Conservation (phyloP, 2,113 vertebrate genomes). For the Pungitius pungitius region DNA sequence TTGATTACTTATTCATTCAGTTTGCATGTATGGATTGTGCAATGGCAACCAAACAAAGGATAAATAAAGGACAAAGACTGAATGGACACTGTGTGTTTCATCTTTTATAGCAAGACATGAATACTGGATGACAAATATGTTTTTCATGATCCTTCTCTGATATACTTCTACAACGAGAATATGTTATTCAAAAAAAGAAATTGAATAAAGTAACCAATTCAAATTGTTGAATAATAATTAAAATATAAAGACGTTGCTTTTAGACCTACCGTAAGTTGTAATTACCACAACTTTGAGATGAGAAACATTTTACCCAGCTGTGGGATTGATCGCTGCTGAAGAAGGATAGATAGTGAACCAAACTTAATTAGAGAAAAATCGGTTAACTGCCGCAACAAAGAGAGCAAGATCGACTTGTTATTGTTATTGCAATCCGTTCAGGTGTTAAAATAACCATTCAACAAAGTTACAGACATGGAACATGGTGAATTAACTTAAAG, state of each 20-base stretch:
- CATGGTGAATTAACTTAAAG: neutral
- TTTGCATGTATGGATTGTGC: constrained; percentile 42
- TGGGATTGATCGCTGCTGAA: neutral
- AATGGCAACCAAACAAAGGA: constrained; percentile 16
- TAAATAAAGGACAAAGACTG: constrained; percentile 16
- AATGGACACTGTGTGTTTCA: constrained; percentile 8
- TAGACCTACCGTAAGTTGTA: neutral
- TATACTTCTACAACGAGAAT: neutral
- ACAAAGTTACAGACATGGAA: neutral
- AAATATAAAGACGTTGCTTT: constrained; percentile 5
- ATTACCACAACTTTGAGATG: neutral
- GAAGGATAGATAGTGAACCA: neutral
- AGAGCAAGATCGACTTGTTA: neutral
- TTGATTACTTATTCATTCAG: constrained; percentile 41
- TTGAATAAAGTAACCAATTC: neutral
- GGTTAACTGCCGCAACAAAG: neutral
- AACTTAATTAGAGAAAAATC: neutral
- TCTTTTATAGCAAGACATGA: neutral
- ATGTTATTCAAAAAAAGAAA: neutral
- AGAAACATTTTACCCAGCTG: neutral
- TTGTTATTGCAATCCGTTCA: neutral
- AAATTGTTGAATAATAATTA: neutral
- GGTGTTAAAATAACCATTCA: neutral
- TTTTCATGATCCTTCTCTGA: constrained; percentile 1
- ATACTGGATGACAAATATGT: neutral